Evolutionary conservation across 2,113 vertebrate species (phyloP).

Genomic region (Rhinolophus ferrumequinum): DNA sequence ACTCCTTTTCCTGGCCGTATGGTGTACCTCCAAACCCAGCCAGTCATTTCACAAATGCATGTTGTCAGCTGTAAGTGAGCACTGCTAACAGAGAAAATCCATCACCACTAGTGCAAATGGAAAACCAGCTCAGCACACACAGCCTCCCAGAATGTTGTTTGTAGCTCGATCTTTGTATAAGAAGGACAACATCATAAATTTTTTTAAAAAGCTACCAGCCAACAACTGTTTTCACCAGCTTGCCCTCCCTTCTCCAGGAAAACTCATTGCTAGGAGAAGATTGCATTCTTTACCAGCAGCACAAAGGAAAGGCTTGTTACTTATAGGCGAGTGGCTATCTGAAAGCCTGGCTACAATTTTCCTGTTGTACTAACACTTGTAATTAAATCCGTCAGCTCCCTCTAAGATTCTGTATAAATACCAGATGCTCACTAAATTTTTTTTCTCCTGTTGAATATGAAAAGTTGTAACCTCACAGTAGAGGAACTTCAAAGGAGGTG

Average conservation of each 20-base stretch:
- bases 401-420: conserved; percentile 79
- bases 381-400: conserved; percentile 78
- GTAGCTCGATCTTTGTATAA: conserved; percentile 62
- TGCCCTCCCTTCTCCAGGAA: not conserved
- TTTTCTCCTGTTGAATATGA: conserved; percentile 59
- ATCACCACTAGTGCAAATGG: not conserved
- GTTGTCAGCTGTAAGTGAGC: conserved; percentile 26
- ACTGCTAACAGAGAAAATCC: not conserved
- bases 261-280: conserved; percentile 40
- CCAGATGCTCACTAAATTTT: conserved; percentile 65
- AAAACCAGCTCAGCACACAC: not conserved
- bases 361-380: conserved; percentile 80
- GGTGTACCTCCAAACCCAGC: not conserved
- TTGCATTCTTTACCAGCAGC: conserved; percentile 5
- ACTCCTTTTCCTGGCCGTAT: not conserved
- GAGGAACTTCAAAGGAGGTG: not conserved
- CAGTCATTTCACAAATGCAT: conserved; percentile 14
- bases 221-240: conserved; percentile 29
- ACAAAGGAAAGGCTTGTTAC: conserved; percentile 50
- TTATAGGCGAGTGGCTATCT: conserved; percentile 72
- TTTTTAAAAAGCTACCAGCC: conserved; percentile 38
- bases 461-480: conserved; percentile 28
- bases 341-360: conserved; percentile 79
- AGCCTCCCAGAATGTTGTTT: not conserved
- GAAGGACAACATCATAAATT: conserved; percentile 53